Percentiles rank a stretch among this genome's conserved stretches.
Conservation (phyloP, 2,113 vertebrate genomes). For the Propithecus coquereli region DNA sequence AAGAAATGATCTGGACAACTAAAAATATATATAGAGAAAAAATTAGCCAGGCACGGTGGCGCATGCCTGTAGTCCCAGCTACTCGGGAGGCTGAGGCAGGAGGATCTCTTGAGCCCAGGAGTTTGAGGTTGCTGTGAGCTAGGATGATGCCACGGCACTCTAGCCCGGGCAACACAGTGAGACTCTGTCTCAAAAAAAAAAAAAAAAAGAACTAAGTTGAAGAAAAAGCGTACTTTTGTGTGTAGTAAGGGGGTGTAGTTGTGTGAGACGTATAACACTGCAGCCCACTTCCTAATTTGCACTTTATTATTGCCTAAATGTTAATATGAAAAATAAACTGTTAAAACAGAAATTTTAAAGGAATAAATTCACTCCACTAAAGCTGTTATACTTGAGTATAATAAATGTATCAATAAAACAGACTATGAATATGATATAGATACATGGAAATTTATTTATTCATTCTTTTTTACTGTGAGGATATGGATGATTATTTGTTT, state of each 20-base stretch:
- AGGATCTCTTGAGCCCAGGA: no score
- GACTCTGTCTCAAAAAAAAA: no score
- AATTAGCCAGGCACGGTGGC: no score
- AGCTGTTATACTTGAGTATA: neutral
- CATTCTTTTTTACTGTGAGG: neutral
- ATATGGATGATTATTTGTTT: neutral
- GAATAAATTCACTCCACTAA: neutral
- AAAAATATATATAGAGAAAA: no score
- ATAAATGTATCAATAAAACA: neutral
- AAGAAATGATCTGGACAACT: no score
- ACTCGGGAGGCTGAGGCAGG: no score
- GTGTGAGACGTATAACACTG: neutral
- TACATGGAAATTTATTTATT: neutral
- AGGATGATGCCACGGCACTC: no score
- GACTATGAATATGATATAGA: neutral
- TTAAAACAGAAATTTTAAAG: neutral
- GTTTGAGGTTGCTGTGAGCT: no score
- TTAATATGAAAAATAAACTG: neutral
- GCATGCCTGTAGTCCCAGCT: no score
- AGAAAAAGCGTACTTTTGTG: neutral
- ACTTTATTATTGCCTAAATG: neutral
- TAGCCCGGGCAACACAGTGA: no score
- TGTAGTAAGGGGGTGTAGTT: neutral
- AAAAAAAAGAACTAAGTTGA: neutral
- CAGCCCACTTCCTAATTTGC: neutral